phyloP scores from a whole-genome alignment of 2,888 invertebrate species.

The Quadriops clusia region DNA sequence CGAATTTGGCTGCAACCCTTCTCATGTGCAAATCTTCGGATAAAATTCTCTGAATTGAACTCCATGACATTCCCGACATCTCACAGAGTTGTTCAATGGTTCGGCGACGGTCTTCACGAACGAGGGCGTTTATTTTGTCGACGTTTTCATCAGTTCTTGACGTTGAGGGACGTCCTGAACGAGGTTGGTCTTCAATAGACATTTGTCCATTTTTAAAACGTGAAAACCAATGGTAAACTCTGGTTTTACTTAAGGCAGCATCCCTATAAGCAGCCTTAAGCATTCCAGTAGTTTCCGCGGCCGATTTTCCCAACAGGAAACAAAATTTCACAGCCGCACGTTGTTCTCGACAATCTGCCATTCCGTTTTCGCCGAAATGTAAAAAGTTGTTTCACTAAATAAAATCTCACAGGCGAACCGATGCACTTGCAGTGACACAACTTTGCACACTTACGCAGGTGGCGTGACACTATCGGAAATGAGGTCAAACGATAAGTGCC shows the following conservation, averaged over 20 bases:
- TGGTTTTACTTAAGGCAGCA: not conserved
- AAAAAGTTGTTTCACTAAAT: too few species aligned
- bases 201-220: too few species aligned
- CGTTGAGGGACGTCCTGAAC: conserved; percentile 13
- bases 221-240: conserved; percentile 8
- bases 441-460: conserved; percentile 2
- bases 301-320: conserved; percentile 9
- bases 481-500: too few species aligned
- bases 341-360: conserved; percentile 13
- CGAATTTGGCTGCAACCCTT: conserved; percentile 11
- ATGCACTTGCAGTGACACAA: conserved; percentile 6
- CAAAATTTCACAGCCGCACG: conserved; percentile 11
- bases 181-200: conserved; percentile 12
- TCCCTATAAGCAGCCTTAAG: not conserved
- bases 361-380: too few species aligned
- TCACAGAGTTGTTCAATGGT: conserved; percentile 7
- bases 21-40: conserved; percentile 12
- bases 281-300: conserved; percentile 6
- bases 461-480: too few species aligned
- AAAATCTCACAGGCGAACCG: too few species aligned
- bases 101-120: conserved; percentile 8
- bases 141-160: conserved; percentile 15
- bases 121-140: conserved; percentile 11
- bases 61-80: conserved; percentile 8
- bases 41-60: conserved; percentile 10